Evolutionary conservation across 2,888 invertebrate species (phyloP).

Genomic region (Agonum fuliginosum): DNA sequence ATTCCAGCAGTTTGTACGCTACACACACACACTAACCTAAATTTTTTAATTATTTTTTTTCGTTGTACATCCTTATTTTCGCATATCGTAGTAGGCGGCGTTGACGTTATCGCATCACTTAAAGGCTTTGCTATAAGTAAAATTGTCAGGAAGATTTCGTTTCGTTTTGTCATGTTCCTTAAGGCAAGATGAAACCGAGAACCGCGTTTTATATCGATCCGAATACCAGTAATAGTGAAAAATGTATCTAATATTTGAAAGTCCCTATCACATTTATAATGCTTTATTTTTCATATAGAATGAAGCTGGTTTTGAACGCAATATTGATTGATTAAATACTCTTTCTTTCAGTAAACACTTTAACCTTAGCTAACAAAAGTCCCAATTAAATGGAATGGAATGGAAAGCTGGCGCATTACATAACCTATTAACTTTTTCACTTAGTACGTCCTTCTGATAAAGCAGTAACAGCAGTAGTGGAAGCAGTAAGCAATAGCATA

Average conservation of each 20-base stretch:
- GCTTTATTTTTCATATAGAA: constrained; percentile 21
- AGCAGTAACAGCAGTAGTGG: neutral
- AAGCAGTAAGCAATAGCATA: neutral
- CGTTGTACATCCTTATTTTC: constrained; percentile 27
- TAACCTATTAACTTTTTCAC: constrained; percentile 6
- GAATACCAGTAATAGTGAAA: constrained; percentile 31
- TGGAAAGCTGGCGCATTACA: neutral
- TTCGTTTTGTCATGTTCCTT: constrained; percentile 41
- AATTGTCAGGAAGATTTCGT: constrained; percentile 38
- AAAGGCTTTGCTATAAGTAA: constrained; percentile 12
- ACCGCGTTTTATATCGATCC: constrained; percentile 37
- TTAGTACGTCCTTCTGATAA: constrained; percentile 1
- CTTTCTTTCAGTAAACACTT: neutral
- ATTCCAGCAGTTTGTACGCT: constrained; percentile 64
- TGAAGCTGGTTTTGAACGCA: constrained; percentile 5
- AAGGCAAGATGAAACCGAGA: constrained; percentile 23
- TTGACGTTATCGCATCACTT: constrained; percentile 39
- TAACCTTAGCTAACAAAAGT: neutral
- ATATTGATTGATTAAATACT: constrained; percentile 22
- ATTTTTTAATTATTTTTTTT: constrained; percentile 25
- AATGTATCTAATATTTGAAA: constrained; percentile 38
- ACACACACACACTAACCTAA: neutral
- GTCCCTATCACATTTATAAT: constrained; percentile 13
- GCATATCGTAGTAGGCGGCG: neutral
- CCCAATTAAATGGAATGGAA: constrained; percentile 14